phyloP scores from a whole-genome alignment of 2,113 vertebrate species.

The Nymphicus hollandicus region DNA sequence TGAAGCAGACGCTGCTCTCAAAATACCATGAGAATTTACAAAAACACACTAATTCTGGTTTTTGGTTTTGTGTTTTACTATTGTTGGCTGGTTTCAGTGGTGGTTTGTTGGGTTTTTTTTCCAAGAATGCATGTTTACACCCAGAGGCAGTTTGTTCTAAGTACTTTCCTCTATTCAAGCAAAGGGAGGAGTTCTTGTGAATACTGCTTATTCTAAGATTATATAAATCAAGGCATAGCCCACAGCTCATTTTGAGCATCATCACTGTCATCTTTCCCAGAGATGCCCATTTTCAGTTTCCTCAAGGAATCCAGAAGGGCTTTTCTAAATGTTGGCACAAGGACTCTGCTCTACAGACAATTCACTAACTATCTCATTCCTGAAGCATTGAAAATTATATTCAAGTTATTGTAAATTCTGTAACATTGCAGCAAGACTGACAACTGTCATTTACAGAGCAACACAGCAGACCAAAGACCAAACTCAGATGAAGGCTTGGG shows the following conservation, averaged over 20 bases:
- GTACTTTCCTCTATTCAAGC: background rate
- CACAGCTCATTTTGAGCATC: background rate
- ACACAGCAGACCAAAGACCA: background rate
- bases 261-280: background rate
- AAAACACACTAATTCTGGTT: background rate
- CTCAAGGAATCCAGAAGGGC: background rate
- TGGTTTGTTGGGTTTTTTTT: background rate
- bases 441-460: background rate
- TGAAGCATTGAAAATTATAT: background rate
- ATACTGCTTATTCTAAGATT: background rate
- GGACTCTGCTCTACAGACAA: background rate
- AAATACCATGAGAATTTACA: background rate
- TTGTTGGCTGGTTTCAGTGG: accelerated
- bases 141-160: background rate
- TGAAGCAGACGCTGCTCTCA: background rate
- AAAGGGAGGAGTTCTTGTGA: background rate
- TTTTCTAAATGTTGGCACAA: background rate
- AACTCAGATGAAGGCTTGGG: background rate
- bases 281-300: background rate
- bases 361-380: background rate
- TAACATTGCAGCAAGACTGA: background rate
- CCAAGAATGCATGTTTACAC: background rate
- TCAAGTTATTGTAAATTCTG: background rate
- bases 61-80: background rate
- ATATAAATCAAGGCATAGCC: background rate